A percentile compares a stretch with the other conserved stretches of the same genome.
Conservation (phyloP, 2,797 vertebrate species). For the Hoplostethus mediterraneus region DNA sequence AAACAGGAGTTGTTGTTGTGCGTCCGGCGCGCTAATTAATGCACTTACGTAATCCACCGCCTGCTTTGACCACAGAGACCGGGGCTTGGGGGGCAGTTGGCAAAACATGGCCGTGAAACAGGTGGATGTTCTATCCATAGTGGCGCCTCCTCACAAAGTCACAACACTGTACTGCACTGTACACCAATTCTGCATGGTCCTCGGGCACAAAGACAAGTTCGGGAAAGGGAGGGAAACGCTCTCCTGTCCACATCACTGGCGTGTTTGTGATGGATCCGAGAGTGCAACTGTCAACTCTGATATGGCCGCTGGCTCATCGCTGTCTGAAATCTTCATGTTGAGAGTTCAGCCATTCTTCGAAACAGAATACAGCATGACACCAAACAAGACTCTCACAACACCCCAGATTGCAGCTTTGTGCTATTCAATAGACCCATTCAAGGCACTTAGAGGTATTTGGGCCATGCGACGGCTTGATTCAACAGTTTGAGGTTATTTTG, state of each 20-base stretch:
- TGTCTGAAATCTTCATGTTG: not conserved
- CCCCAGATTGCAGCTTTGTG: not conserved
- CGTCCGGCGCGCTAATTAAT: constrained; percentile 63
- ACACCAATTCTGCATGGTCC: too few species aligned
- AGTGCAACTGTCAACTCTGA: constrained; percentile 5
- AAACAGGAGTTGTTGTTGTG: constrained; percentile 62
- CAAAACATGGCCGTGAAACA: constrained; percentile 1
- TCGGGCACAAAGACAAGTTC: not conserved
- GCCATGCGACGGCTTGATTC: not conserved
- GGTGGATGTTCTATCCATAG: not conserved
- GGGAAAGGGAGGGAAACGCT: not conserved
- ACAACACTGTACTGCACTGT: too few species aligned
- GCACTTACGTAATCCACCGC: constrained; percentile 61
- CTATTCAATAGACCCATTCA: constrained; percentile 11
- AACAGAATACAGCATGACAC: not conserved
- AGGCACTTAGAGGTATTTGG: not conserved
- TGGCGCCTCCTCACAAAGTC: not conserved
- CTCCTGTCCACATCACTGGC: not conserved
- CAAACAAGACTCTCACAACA: not conserved
- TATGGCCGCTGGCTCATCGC: not conserved
- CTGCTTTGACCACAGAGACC: constrained; percentile 29
- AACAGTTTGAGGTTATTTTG: not conserved
- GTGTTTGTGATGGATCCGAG: constrained; percentile 9
- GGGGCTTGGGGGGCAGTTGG: not conserved
- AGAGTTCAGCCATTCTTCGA: not conserved